Conservation (phyloP, 2,888 invertebrate species). For the Leucophora obtusa region DNA sequence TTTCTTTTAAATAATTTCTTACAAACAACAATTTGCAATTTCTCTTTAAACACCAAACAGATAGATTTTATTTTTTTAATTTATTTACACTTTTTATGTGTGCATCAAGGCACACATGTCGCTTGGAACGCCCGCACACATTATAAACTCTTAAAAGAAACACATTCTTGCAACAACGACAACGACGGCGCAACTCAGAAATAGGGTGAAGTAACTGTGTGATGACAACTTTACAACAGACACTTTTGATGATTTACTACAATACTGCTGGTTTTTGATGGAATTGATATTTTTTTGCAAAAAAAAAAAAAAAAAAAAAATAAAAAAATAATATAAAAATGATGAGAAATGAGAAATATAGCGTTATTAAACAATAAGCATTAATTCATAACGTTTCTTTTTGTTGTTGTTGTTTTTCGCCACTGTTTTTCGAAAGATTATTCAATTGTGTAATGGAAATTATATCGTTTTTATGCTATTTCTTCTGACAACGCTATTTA, state of each 20-base stretch:
- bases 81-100: slow-evolving; percentile 29
- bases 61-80: slow-evolving; percentile 18
- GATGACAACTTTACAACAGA: slow-evolving; percentile 52
- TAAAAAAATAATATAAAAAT: neutral
- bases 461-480: neutral
- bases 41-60: slow-evolving; percentile 31
- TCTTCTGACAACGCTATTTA: slow-evolving; percentile 1
- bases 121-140: slow-evolving; percentile 58
- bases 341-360: neutral
- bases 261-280: slow-evolving; percentile 20
- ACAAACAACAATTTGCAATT: slow-evolving; percentile 41
- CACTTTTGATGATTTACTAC: slow-evolving; percentile 5
- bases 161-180: slow-evolving; percentile 7
- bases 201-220: slow-evolving; percentile 27
- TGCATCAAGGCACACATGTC: slow-evolving; percentile 52
- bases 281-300: slow-evolving; percentile 9
- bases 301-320: no score
- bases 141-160: slow-evolving; percentile 29
- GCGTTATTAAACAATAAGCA: neutral
- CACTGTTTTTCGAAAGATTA: slow-evolving; percentile 7
- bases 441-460: slow-evolving; percentile 11
- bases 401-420: slow-evolving; percentile 43
- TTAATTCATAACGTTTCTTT: neutral
- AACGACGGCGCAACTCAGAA: slow-evolving; percentile 6
- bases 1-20: slow-evolving; percentile 6